Evolutionary conservation across 2,888 invertebrate species (phyloP).

Genomic region (Orchesella flavescens): DNA sequence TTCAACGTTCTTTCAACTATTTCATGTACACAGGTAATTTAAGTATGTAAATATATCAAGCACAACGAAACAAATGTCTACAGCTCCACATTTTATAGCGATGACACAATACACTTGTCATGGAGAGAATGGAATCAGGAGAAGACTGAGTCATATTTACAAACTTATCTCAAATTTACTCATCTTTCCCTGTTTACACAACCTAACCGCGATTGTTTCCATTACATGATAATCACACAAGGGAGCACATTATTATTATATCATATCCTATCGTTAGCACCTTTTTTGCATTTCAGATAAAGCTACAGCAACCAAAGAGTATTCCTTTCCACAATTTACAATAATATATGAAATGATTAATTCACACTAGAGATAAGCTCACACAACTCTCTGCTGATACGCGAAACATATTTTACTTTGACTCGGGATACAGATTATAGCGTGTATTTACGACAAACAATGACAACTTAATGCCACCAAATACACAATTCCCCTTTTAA

Average conservation of each 20-base stretch:
- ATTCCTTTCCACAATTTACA: background rate
- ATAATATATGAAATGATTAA: background rate
- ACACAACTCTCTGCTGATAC: background rate
- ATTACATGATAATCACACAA: too few species aligned
- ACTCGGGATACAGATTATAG: too few species aligned
- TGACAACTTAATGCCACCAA: too few species aligned
- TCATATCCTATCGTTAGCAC: background rate
- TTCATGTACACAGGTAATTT: too few species aligned
- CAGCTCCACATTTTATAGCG: background rate
- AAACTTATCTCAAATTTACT: background rate
- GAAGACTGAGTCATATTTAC: too few species aligned
- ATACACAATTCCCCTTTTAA: too few species aligned
- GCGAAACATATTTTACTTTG: background rate
- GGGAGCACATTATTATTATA: background rate
- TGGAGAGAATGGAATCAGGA: background rate
- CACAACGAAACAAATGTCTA: too few species aligned
- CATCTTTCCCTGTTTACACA: too few species aligned
- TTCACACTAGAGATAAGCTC: constrained; percentile 21
- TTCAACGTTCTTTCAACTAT: background rate
- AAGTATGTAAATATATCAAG: too few species aligned
- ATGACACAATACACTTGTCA: constrained; percentile 1
- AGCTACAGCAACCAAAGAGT: background rate
- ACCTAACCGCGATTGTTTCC: too few species aligned
- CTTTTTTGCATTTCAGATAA: background rate
- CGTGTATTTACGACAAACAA: too few species aligned